Evolutionary conservation across 2,113 vertebrate genomes (phyloP).

Genomic region (Misgurnus anguillicaudatus): DNA sequence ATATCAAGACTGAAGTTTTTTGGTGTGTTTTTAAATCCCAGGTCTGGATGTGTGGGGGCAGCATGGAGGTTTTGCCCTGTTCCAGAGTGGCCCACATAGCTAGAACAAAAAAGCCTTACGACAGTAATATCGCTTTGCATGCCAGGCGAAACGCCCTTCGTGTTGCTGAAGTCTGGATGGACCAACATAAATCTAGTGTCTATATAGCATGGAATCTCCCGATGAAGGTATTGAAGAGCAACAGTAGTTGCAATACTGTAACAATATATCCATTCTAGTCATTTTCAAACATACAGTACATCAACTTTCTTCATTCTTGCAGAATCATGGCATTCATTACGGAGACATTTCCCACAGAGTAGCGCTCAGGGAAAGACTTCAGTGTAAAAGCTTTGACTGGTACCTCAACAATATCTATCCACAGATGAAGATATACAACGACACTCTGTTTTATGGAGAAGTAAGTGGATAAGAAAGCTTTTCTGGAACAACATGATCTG

Average conservation of each 20-base stretch:
- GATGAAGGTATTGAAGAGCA: slow-evolving; percentile 79
- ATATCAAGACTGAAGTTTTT: not conserved
- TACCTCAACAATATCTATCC: slow-evolving; percentile 98
- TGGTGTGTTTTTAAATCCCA: slow-evolving; percentile 57
- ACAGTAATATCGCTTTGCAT: slow-evolving; percentile 92
- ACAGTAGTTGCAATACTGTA: not conserved
- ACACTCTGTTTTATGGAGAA: slow-evolving; percentile 92
- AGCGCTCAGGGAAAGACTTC: slow-evolving; percentile 84
- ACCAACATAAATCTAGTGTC: slow-evolving; percentile 92
- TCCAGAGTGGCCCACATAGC: slow-evolving; percentile 95
- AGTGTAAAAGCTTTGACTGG: slow-evolving; percentile 97
- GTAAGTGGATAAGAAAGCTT: slow-evolving; percentile 68
- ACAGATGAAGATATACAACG: slow-evolving; percentile 95
- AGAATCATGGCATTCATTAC: slow-evolving; percentile 97
- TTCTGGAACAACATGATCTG: too few relatives aligned
- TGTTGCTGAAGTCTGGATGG: slow-evolving; percentile 98
- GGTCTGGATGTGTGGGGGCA: slow-evolving; percentile 97
- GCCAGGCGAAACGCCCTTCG: slow-evolving; percentile 93
- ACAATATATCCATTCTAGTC: not conserved
- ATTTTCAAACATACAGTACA: not conserved
- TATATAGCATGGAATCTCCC: slow-evolving; percentile 98
- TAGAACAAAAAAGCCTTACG: slow-evolving; percentile 93
- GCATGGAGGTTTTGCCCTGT: slow-evolving; percentile 97
- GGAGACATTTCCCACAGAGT: slow-evolving; percentile 91
- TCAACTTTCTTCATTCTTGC: slow-evolving; percentile 47